Conservation (phyloP, 1,140 invertebrate genomes). For the Bombus ignitus region DNA sequence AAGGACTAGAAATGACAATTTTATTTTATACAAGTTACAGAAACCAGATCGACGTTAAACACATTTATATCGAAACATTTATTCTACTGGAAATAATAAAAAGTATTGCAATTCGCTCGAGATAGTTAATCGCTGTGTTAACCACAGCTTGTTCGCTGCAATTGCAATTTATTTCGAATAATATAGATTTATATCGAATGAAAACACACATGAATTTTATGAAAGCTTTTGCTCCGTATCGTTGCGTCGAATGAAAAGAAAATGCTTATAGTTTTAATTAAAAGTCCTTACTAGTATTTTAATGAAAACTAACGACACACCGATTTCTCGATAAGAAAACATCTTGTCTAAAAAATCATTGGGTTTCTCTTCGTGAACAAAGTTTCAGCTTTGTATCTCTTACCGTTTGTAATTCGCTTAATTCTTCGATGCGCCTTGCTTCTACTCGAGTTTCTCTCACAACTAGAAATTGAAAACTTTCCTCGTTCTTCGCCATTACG, state of each 20-base stretch:
- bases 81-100: not conserved
- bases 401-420: not conserved
- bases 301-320: not conserved
- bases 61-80: not conserved
- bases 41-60: too few relatives aligned
- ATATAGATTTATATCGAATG: not conserved
- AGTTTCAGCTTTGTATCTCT: not conserved
- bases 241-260: not conserved
- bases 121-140: not conserved
- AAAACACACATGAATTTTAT: not conserved
- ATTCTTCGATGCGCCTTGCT: not conserved
- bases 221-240: too few relatives aligned
- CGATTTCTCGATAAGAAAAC: not conserved
- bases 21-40: too few relatives aligned
- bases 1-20: too few relatives aligned
- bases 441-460: not conserved
- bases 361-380: not conserved
- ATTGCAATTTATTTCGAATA: not conserved
- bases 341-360: not conserved
- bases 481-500: not conserved
- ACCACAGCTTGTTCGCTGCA: not conserved
- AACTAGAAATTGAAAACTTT: not conserved
- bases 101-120: too few relatives aligned
- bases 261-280: not conserved
- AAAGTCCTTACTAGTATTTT: not conserved